Conservation (phyloP, 2,888 invertebrate species). For the Drosophila suboccidentalis region DNA sequence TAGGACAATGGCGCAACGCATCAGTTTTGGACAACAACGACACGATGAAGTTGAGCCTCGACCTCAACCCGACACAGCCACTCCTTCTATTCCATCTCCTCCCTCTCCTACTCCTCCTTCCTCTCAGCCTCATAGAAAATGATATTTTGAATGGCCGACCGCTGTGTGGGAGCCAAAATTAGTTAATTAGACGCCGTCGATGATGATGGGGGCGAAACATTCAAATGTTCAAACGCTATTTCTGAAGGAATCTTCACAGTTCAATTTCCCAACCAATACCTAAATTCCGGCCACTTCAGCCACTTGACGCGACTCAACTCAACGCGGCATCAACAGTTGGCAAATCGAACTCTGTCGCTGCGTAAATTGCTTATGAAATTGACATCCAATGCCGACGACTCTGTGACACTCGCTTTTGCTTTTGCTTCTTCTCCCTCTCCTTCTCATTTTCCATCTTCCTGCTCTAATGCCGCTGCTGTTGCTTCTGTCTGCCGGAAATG, state of each 20-base stretch:
- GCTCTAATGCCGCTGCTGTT: slow-evolving; percentile 21
- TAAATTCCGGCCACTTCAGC: slow-evolving; percentile 18
- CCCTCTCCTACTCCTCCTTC: too few relatives aligned
- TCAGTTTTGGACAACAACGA: slow-evolving; percentile 50
- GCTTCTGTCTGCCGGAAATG: slow-evolving; percentile 78
- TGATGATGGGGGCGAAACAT: slow-evolving; percentile 37
- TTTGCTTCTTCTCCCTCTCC: background rate
- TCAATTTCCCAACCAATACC: slow-evolving; percentile 30
- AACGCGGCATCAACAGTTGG: slow-evolving; percentile 76
- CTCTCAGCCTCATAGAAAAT: slow-evolving; percentile 19
- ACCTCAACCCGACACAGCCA: background rate
- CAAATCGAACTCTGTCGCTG: slow-evolving; percentile 74
- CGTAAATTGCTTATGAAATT: slow-evolving; percentile 82
- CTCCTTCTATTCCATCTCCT: background rate
- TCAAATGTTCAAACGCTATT: slow-evolving; percentile 43
- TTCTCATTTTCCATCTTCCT: background rate
- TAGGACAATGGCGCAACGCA: slow-evolving; percentile 71
- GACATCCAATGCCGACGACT: slow-evolving; percentile 68
- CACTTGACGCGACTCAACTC: slow-evolving; percentile 41
- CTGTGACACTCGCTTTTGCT: slow-evolving; percentile 16
- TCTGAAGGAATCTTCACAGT: slow-evolving; percentile 10
- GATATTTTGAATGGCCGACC: slow-evolving; percentile 42
- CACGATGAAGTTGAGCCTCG: slow-evolving; percentile 41
- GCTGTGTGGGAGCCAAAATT: slow-evolving; percentile 55
- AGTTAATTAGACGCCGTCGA: slow-evolving; percentile 74